Base-by-base conservation (phyloP, 1,140 invertebrate species). In the Magallana ariakensis region DNA sequence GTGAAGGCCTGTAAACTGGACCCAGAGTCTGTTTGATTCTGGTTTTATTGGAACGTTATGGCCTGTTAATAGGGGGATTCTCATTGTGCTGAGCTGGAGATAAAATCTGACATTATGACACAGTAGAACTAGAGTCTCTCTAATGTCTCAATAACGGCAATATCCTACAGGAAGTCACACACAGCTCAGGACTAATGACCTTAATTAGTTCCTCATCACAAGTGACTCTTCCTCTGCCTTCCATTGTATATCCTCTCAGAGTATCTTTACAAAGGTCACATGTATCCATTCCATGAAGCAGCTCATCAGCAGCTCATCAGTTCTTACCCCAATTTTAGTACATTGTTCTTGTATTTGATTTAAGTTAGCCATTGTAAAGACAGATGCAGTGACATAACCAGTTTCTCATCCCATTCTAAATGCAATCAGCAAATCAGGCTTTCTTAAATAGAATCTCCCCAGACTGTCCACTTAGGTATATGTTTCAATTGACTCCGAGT, bases 41-140 rank as follows among this genome's bases (percentile, higher is more conserved):
- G 66, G 22, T 75, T 75, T 75, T 75, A 75, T 75, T 26, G 66
- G 66, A 75, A 75, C 66, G 33, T 75, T 75, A 75, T 75, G 66
- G 66, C 22, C 66, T 75, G 66, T 75, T 75, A 26, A 75, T 75
- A 9, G 66, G 33, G 33, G 66, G 22, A 75, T 26, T 75, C 66
- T 13, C 22, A 75, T 75, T 75, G 66, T 75, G 15, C 7, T 33
- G 66, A 11, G 66, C 33, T 75, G 13, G 22, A 26, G 66, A 75
- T 75, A 75, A 75, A 75, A 75, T 75, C 26, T 75, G 66, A 75
- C 66, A 75, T 75, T 75, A 26, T 75, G 19, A 75, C 33, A 75
- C 66, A 75, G 66, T 75, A 75, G 22, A 75, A 13, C 33, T 75
- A 26, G 58, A 7, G 9, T 75, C 58, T 60, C 58, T 60, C 58